Base-by-base conservation (phyloP, 2,888 invertebrate genomes). In the Eremobia ochroleuca region DNA sequence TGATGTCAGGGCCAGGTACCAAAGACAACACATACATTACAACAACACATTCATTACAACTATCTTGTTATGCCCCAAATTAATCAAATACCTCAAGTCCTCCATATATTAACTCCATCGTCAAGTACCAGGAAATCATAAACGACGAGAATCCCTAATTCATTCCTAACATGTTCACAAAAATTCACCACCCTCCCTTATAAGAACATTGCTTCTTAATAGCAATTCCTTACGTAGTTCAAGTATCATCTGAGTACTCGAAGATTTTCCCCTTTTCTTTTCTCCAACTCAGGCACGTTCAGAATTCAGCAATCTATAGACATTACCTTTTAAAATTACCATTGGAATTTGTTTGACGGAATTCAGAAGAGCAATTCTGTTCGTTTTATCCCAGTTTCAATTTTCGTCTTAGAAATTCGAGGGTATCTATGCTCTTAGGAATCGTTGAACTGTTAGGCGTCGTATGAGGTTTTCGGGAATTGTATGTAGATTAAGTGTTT, bases 281-380 rank as follows among this genome's bases (percentile, higher is more conserved):
- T 66, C 52, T 52, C 25, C 61, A 49, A 79, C 67, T 85, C 73
- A 72, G 70, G 78, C 77, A 86, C 82, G 86, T 83, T 87, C 74
- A 70, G 77, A 79, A 87, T 88, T 82, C 75, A 83, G 67, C 81
- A 78, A 83, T 77, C 81, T 81, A 79, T 81, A 86, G 75, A 83
- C 81, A 84, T 86, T 87, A 87, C 83, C 82, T 83, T 90, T 89
- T 87, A 82, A 85, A 83, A 89, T 90, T 87, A 85, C 85, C 77
- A 83, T 88, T 59, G 86, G 87, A 86, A 89, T 85, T 88, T 84
- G 85, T 85, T 84, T 78, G 74, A 83, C 73, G 77, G 83, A 79
- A 79, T 82, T 87, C 82, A 71, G 71, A 73, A 76, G 81, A 83
- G 75, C 61, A 37, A 77, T 87, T 85, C 52, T 37, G 34, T 75